Percentiles rank a stretch among this genome's conserved stretches.
phyloP scores from a whole-genome alignment of 1,140 invertebrate genomes.

The Aphis gossypii region DNA sequence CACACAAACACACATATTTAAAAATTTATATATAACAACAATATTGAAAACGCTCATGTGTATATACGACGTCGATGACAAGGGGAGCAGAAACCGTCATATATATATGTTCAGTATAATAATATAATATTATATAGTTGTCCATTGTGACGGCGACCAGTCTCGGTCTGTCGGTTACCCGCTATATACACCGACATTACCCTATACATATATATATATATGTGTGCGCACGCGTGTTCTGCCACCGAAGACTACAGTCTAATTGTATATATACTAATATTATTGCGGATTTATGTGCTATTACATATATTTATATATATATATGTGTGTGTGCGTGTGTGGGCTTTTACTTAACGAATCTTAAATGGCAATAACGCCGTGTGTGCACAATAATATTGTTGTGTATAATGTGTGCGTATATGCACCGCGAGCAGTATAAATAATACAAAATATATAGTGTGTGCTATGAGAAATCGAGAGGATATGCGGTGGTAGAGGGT shows the following conservation, averaged over 20 bases:
- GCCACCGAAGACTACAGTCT: too few species aligned
- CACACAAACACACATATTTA: background rate
- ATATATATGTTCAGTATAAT: background rate
- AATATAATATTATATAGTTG: conserved; percentile 5
- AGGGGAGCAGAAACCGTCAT: background rate
- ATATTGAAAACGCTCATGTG: background rate
- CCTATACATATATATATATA: background rate
- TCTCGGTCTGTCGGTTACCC: conserved; percentile 21
- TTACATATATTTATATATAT: too few species aligned
- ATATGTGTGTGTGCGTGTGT: too few species aligned
- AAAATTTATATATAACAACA: background rate
- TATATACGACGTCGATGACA: background rate
- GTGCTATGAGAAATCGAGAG: background rate
- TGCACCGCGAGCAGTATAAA: background rate
- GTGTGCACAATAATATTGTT: background rate
- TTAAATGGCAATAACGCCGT: background rate
- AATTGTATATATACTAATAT: too few species aligned
- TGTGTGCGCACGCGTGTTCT: background rate
- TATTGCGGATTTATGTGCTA: too few species aligned
- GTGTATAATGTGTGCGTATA: background rate
- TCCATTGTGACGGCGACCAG: background rate
- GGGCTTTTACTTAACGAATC: background rate
- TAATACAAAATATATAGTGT: background rate
- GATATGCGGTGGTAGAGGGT: background rate
- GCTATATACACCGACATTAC: background rate